phyloP scores from a whole-genome alignment of 1,140 invertebrate species.

The Panulirus ornatus region DNA sequence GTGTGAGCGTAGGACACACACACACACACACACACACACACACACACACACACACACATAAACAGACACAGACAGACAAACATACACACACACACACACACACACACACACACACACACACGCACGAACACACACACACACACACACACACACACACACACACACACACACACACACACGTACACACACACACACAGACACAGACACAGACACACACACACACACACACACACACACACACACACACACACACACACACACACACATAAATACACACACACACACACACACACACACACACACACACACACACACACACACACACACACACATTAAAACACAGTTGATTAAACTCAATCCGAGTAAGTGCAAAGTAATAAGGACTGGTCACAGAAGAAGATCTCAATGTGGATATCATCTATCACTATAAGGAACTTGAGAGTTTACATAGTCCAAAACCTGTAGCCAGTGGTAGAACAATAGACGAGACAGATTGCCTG shows the following conservation, averaged over 20 bases:
- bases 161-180: conserved; percentile 7
- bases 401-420: no score
- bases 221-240: neutral
- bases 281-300: neutral
- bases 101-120: conserved; percentile 8
- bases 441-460: no score
- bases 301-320: neutral
- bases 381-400: no score
- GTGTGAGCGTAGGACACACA: no score
- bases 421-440: no score
- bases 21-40: conserved; percentile 11
- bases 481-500: no score
- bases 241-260: conserved; percentile 22
- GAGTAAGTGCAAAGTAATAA: no score
- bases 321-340: neutral
- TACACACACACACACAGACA: neutral
- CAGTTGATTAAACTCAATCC: neutral
- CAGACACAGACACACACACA: conserved; percentile 1
- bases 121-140: neutral
- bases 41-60: conserved; percentile 26
- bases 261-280: no score
- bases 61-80: no score
- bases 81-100: conserved; percentile 26
- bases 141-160: conserved; percentile 15
- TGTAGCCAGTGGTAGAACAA: no score